Percentiles rank a stretch among this genome's conserved stretches.
Evolutionary conservation across 2,888 invertebrate genomes (phyloP).

Genomic region (Ditula angustiorana): DNA sequence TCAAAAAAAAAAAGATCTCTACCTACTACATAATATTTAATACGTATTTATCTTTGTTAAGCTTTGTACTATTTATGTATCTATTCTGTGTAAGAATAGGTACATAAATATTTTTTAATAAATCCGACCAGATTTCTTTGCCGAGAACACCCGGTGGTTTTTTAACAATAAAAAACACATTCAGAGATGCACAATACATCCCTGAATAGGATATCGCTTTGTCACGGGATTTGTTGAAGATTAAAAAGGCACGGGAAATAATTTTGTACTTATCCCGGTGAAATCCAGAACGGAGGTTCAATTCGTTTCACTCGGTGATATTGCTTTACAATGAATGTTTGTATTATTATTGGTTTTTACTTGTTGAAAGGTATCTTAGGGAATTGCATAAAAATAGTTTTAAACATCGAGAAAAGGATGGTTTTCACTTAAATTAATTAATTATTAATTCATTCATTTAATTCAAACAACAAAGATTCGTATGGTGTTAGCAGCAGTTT

Average conservation of each 20-base stretch:
- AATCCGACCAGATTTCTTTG: neutral
- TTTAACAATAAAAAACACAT: neutral
- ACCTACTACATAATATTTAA: too few species aligned
- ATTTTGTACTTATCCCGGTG: slow-evolving; percentile 6
- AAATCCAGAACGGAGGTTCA: slow-evolving; percentile 14
- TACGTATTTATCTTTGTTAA: too few species aligned
- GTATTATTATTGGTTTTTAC: slow-evolving; percentile 5
- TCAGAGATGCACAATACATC: neutral
- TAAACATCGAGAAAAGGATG: too few species aligned
- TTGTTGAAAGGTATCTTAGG: neutral
- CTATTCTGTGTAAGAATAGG: neutral
- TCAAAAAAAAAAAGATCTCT: too few species aligned
- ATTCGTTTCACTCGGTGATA: neutral
- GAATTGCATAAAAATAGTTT: neutral
- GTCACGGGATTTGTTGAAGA: slow-evolving; percentile 10
- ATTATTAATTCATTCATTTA: too few species aligned
- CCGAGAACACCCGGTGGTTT: neutral
- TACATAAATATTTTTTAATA: neutral
- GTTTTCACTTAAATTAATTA: too few species aligned
- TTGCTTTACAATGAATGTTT: slow-evolving; percentile 10
- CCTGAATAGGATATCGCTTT: slow-evolving; percentile 2
- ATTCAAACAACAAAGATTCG: too few species aligned
- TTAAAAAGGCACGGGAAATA: slow-evolving; percentile 23
- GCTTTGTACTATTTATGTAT: too few species aligned
- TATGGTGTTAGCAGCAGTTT: too few species aligned